Conservation (phyloP, 2,113 vertebrate species). For the Fulmarus glacialis region DNA sequence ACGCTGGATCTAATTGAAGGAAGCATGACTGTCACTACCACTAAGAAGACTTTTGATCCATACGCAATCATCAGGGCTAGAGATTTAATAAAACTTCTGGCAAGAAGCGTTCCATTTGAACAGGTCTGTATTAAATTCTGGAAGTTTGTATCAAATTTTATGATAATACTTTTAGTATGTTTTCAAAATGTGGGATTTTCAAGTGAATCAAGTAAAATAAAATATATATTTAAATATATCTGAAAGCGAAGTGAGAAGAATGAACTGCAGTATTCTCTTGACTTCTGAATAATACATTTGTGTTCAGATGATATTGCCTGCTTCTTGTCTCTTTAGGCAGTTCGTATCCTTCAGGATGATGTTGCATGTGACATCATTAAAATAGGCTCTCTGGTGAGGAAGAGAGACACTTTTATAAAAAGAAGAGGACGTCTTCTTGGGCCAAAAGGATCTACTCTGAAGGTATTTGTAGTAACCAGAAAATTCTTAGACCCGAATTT, state of each 20-base stretch:
- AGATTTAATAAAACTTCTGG: constrained; percentile 94
- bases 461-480: constrained; percentile 74
- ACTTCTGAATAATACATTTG: background rate
- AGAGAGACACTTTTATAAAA: constrained; percentile 94
- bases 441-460: constrained; percentile 95
- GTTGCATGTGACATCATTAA: constrained; percentile 97
- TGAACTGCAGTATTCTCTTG: background rate
- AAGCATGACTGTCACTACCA: constrained; percentile 92
- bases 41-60: constrained; percentile 94
- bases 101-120: constrained; percentile 94
- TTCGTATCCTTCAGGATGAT: constrained; percentile 93
- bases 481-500: background rate
- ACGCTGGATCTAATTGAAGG: constrained; percentile 94
- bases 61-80: constrained; percentile 90
- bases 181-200: background rate
- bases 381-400: constrained; percentile 91
- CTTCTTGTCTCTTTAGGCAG: constrained; percentile 77
- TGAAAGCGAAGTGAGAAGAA: background rate
- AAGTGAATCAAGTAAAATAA: background rate
- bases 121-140: constrained; percentile 79
- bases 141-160: background rate
- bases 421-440: constrained; percentile 93
- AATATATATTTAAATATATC: background rate
- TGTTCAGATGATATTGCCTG: background rate
- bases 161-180: accelerated